Conservation (phyloP, 1,140 invertebrate species). For the Antheraea pernyi region DNA sequence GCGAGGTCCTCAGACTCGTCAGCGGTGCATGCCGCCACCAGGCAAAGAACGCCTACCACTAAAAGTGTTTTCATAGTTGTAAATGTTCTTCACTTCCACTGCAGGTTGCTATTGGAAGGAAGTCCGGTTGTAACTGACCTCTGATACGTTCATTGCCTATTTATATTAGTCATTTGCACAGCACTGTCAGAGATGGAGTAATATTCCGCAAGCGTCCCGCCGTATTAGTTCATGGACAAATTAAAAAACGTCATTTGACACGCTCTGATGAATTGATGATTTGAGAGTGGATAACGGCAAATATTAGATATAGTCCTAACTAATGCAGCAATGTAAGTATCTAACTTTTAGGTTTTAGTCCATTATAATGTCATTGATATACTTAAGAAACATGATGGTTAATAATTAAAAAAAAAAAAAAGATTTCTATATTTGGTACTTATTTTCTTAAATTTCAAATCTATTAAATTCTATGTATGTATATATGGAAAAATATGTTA, state of each 20-base stretch:
- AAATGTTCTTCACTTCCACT: slow-evolving; percentile 24
- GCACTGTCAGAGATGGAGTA: slow-evolving; percentile 48
- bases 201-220: slow-evolving; percentile 59
- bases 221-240: slow-evolving; percentile 47
- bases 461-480: no score
- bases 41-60: slow-evolving; percentile 49
- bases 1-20: slow-evolving; percentile 68
- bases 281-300: neutral
- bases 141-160: slow-evolving; percentile 51
- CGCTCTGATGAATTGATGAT: slow-evolving; percentile 5
- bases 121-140: slow-evolving; percentile 71
- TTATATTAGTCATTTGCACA: slow-evolving; percentile 57
- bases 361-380: neutral
- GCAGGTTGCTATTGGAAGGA: slow-evolving; percentile 47
- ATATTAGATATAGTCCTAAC: neutral
- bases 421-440: no score
- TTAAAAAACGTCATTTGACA: slow-evolving; percentile 23
- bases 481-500: no score
- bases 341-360: neutral
- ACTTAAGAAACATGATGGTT: no score
- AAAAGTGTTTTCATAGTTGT: slow-evolving; percentile 51
- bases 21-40: slow-evolving; percentile 48
- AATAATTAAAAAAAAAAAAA: no score
- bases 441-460: no score
- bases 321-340: neutral